Conservation (phyloP, 2,888 invertebrate species). For the Dynastes hyllus region DNA sequence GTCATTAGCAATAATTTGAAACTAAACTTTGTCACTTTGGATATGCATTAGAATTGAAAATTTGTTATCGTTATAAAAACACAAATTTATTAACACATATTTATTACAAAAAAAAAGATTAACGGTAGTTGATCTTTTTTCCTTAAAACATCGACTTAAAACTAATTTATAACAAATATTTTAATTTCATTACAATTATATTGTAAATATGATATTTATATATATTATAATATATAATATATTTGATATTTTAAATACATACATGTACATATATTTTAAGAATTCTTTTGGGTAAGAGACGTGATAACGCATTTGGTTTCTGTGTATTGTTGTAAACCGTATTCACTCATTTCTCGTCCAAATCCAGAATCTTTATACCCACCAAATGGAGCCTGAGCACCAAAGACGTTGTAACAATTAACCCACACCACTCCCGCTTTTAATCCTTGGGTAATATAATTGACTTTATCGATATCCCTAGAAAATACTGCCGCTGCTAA, state of each 20-base stretch:
- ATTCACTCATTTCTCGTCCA: slow-evolving; percentile 96
- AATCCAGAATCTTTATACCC: slow-evolving; percentile 97
- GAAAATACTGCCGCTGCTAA: slow-evolving; percentile 96
- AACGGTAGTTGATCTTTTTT: background rate
- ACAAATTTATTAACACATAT: slow-evolving; percentile 8
- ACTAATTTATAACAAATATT: background rate
- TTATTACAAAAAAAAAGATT: background rate
- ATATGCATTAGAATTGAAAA: too few species aligned
- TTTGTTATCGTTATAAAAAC: slow-evolving; percentile 7
- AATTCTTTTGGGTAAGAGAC: slow-evolving; percentile 49
- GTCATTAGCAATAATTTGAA: too few species aligned
- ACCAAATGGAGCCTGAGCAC: slow-evolving; percentile 93
- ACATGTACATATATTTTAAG: slow-evolving; percentile 32
- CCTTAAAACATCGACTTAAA: background rate
- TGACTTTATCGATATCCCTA: slow-evolving; percentile 92
- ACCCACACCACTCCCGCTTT: slow-evolving; percentile 93
- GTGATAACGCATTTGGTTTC: slow-evolving; percentile 94
- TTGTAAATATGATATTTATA: background rate
- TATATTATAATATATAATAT: background rate
- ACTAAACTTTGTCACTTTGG: too few species aligned
- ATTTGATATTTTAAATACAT: background rate
- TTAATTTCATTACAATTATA: too few species aligned
- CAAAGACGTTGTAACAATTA: slow-evolving; percentile 93
- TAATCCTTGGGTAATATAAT: slow-evolving; percentile 84
- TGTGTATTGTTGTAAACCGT: slow-evolving; percentile 93